phyloP scores from a whole-genome alignment of 1,140 invertebrate species.

The Stratiolaelaps scimitus region DNA sequence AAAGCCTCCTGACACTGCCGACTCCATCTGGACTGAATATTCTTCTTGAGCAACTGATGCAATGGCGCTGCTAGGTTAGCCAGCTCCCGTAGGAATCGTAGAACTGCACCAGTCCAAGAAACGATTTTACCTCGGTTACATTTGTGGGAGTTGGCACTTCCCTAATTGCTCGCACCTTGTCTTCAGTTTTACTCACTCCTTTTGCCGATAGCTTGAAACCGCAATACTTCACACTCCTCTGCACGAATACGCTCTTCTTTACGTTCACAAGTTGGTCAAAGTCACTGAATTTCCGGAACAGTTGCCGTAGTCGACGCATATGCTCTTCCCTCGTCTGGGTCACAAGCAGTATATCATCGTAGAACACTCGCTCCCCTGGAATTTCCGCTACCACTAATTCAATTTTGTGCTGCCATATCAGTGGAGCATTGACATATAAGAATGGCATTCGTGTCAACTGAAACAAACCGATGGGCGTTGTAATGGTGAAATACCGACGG shows the following conservation, averaged over 20 bases:
- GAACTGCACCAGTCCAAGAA: slow-evolving; percentile 38
- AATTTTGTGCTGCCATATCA: neutral
- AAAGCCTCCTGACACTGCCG: neutral
- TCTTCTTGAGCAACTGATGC: slow-evolving; percentile 36
- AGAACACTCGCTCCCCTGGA: neutral
- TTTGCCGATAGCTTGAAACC: neutral
- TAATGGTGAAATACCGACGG: neutral
- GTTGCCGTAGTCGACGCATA: neutral
- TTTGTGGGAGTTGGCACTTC: slow-evolving; percentile 30
- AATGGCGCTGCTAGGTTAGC: slow-evolving; percentile 40
- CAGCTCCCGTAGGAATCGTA: slow-evolving; percentile 43
- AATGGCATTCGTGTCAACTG: neutral
- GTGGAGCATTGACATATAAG: neutral
- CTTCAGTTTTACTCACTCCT: neutral
- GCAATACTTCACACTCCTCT: neutral
- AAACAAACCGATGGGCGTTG: neutral
- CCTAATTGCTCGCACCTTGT: slow-evolving; percentile 27
- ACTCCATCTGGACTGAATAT: slow-evolving; percentile 26
- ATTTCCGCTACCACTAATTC: neutral
- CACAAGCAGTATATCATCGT: neutral
- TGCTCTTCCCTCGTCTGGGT: neutral
- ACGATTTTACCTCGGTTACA: slow-evolving; percentile 29
- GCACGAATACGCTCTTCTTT: neutral
- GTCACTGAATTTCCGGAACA: neutral
- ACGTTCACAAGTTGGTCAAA: neutral